Percentiles rank a stretch among this genome's conserved stretches.
Evolutionary conservation across 2,113 vertebrate genomes (phyloP).

Genomic region (Brachirus orientalis): DNA sequence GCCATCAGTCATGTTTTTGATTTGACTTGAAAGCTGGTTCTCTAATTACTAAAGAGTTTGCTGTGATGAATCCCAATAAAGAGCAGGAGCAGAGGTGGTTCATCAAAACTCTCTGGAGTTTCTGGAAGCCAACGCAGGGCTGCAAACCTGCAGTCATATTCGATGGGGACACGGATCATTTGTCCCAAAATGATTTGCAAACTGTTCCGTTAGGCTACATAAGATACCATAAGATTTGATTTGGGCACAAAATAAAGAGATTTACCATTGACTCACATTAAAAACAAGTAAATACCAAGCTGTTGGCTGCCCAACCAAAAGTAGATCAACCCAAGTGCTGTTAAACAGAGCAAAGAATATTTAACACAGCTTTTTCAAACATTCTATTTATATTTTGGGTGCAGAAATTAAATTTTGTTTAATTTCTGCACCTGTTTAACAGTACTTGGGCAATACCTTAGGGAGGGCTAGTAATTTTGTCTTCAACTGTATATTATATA

Average conservation of each 20-base stretch:
- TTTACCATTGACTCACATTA: conserved; percentile 26
- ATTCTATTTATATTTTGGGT: too few species aligned
- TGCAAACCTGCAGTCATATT: conserved; percentile 55
- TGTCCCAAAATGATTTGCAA: conserved; percentile 50
- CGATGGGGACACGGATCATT: conserved; percentile 42
- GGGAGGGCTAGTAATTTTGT: too few species aligned
- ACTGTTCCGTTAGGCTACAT: conserved; percentile 25
- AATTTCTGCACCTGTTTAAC: too few species aligned
- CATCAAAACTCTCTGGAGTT: conserved; percentile 54
- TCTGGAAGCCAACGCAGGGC: conserved; percentile 10
- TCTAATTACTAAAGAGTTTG: conserved; percentile 67
- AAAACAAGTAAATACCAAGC: conserved; percentile 7
- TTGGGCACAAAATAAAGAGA: conserved; percentile 24
- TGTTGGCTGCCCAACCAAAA: conserved; percentile 9
- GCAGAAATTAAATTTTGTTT: too few species aligned
- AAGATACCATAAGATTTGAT: conserved; percentile 17
- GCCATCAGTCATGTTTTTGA: conserved; percentile 74
- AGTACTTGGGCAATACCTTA: too few species aligned
- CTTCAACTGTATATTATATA: neutral
- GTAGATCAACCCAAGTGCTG: conserved; percentile 18
- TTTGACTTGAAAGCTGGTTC: conserved; percentile 67
- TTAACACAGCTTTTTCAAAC: too few species aligned
- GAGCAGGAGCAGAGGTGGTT: conserved; percentile 54
- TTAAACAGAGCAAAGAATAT: too few species aligned
- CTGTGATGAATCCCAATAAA: conserved; percentile 69